Base-by-base conservation (phyloP, 2,888 invertebrate species). In the Lobophora halterata region DNA sequence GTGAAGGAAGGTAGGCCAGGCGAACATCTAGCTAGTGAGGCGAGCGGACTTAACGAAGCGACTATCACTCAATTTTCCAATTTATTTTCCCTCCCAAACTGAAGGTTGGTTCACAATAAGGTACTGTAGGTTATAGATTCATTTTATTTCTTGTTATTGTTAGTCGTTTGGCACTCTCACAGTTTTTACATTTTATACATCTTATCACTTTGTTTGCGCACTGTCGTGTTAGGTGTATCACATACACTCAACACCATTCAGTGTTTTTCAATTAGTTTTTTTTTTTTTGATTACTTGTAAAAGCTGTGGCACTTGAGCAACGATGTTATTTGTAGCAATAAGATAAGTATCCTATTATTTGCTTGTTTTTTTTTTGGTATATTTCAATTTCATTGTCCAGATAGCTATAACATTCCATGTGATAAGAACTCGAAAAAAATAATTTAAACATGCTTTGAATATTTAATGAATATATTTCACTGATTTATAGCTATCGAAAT, bases 1-100 rank as follows among this genome's bases (percentile, higher is more conserved):
- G 68, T 61, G 69, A 73, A 61, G 69, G 70, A 63, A 77, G 73
- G 71, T 81, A 82, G 81, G 79, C 74, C 71, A 65, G 65, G 67
- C 66, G 66, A n/a, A 58, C 77, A 71, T 58, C 79, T 80, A 79
- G 76, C 71, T 81, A 82, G 77, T 79, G 77, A 81, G 79, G 75
- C 81, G 72, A 79, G 78, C 64, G 77, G 81, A 79, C 67, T 74
- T 73, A 16, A 71, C 65, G 70, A 76, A 72, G 76, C 73, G 61
- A 72, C 74, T 70, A 54, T 66, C 64, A 68, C 63, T 65, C 65
- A 69, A 63, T 64, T 65, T 52, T 62, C 61, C 43, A 40, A 58
- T 67, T 71, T 67, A 58, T 58, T 68, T 71, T 64, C 52, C 60
- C 55, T 52, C 63, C 65, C 59, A 65, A 61, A 58, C 58, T 70